Base-by-base conservation (phyloP, 92 coral and sea anemone genomes). In the Paragorgia papillata region DNA sequence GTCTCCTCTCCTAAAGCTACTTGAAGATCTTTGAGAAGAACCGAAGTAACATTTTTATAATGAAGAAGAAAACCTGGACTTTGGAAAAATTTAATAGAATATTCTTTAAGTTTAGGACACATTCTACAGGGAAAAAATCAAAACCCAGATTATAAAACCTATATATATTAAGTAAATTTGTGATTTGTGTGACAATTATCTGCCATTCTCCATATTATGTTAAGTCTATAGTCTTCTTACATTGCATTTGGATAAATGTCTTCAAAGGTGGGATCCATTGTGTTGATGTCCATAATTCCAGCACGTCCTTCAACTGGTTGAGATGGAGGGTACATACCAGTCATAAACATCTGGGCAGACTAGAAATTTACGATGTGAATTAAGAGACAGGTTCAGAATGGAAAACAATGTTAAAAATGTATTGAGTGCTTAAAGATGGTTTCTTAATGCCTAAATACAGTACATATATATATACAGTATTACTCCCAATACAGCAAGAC, bases 281-380 rank as follows among this genome's bases (percentile, higher is more conserved):
- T 90, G 69, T 90, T 68, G 65, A 94, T 85, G 63, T 94, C 97
- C 40, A 89, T 59, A 0, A 94, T 87, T 30, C 88, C 78, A 28
- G 97, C 69, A 48, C 86, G 88, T 46, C 90, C 97, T 31, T 84
- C 65, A 2, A 75, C 65, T 10, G 85, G 84, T 25, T 81, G n/a
- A 0, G 84, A 46, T 1, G 97, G 92, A n/a, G 98, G 98, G 28
- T 69, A 94, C 87, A 94, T 35, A 2, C 90, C 92, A 54, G 79
- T 57, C 57, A 75, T 83, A 13, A 94, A 86, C 63, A 86, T 74
- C 70, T 94, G 98, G 28, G 98, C 98, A 30, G 98, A 94, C 95
- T 93, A 83, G 9, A 62, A 20, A 21, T 19, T n/a, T 22, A 5
- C 2, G 34, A 43, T 29, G 43, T 10, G 31, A 31, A 6, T 29